Percentiles rank a stretch among this genome's conserved stretches.
Conservation (phyloP, 2,888 invertebrate genomes). For the Sphaerophoria taeniata region DNA sequence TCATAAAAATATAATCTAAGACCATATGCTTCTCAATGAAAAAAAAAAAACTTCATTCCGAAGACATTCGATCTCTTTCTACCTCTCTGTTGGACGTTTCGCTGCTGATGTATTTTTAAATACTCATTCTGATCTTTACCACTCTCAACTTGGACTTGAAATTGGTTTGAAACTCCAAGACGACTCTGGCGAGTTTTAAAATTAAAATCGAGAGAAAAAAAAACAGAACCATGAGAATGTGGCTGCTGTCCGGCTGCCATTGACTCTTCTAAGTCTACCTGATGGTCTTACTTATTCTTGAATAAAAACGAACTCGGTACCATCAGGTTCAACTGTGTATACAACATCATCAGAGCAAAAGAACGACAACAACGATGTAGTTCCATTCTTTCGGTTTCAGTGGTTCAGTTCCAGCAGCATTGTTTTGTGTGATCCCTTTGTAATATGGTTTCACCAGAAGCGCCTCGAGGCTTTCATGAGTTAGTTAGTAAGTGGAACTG, state of each 20-base stretch:
- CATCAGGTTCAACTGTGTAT: slow-evolving; percentile 51
- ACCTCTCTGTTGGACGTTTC: slow-evolving; percentile 25
- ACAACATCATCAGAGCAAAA: slow-evolving; percentile 40
- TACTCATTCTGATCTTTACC: slow-evolving; percentile 70
- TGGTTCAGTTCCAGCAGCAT: slow-evolving; percentile 37
- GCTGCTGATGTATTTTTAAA: slow-evolving; percentile 41
- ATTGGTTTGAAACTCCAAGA: slow-evolving; percentile 36
- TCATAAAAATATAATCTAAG: slow-evolving; percentile 63
- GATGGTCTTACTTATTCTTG: slow-evolving; percentile 56
- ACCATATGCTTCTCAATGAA: slow-evolving; percentile 66
- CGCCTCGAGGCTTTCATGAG: slow-evolving; percentile 30
- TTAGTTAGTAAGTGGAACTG: slow-evolving; percentile 22
- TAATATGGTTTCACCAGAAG: slow-evolving; percentile 44
- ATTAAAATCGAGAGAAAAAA: background rate
- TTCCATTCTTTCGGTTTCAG: slow-evolving; percentile 50
- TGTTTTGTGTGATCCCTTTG: slow-evolving; percentile 51
- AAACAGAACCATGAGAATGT: slow-evolving; percentile 58
- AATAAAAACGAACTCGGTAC: background rate
- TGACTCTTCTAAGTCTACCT: slow-evolving; percentile 73
- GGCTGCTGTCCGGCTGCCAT: slow-evolving; percentile 73
- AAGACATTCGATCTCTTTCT: slow-evolving; percentile 29
- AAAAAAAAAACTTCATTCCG: background rate
- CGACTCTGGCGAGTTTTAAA: slow-evolving; percentile 9
- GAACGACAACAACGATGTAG: slow-evolving; percentile 23
- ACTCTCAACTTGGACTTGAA: slow-evolving; percentile 45